Percentiles rank a stretch among this genome's conserved stretches.
These are phyloP conservation scores for Phymatocera aterrima DNA, from an alignment of 2,888 invertebrate species.

Conservation along the genomic window DNA sequence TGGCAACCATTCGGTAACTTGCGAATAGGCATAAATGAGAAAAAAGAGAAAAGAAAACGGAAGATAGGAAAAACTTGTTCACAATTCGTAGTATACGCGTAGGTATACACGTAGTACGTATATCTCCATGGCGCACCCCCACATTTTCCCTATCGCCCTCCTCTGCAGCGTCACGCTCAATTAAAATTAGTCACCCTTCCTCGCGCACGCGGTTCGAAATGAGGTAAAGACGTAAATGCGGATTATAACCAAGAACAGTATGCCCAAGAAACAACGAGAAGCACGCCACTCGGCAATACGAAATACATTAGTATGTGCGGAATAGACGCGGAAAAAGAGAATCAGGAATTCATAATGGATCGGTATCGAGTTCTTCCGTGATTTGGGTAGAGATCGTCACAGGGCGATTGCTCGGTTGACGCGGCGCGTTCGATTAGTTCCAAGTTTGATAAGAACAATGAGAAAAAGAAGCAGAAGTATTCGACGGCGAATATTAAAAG, in stretches of 20 bases:
- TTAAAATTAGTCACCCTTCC: constrained; percentile 10
- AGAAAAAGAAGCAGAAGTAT: background rate
- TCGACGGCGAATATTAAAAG: background rate
- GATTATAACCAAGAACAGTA: background rate
- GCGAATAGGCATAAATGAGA: background rate
- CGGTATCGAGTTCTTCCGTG: background rate
- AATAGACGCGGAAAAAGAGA: background rate
- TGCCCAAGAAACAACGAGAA: constrained; percentile 37
- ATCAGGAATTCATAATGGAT: background rate
- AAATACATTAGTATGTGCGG: constrained; percentile 58
- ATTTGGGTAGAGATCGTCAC: background rate
- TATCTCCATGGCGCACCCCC: no score
- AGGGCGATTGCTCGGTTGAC: background rate
- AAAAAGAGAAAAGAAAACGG: background rate
- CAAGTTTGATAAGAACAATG: background rate
- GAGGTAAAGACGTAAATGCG: constrained; percentile 55
- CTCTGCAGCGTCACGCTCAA: background rate
- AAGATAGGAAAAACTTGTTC: background rate
- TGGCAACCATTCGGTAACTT: constrained; percentile 27
- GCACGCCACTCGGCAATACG: constrained; percentile 63
- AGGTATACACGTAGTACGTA: no score
- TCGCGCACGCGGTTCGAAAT: constrained; percentile 48
- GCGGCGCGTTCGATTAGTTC: background rate
- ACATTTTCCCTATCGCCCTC: background rate
- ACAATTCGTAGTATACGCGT: no score